Evolutionary conservation across 2,888 invertebrate species (phyloP).

Genomic region (Listrodromus nycthemerus): DNA sequence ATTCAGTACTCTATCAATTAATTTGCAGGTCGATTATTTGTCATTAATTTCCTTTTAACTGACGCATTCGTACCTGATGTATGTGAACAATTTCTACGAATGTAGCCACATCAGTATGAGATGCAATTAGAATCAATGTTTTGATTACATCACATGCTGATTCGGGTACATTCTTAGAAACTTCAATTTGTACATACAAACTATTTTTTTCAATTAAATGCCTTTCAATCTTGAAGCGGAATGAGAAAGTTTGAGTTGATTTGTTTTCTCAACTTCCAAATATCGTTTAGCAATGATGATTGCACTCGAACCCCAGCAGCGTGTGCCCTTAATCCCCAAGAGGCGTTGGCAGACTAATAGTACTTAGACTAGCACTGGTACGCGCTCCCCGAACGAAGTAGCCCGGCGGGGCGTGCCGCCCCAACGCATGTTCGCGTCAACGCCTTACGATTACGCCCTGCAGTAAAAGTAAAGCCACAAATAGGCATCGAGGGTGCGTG

Average conservation of each 20-base stretch:
- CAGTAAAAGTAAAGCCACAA: constrained; percentile 55
- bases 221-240: constrained; percentile 41
- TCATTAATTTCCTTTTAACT: too few species aligned
- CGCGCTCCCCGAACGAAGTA: constrained; percentile 35
- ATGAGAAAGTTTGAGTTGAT: constrained; percentile 59
- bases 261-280: constrained; percentile 59
- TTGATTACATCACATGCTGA: too few species aligned
- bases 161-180: too few species aligned
- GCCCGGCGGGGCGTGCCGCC: constrained; percentile 40
- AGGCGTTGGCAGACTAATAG: constrained; percentile 63
- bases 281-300: constrained; percentile 64
- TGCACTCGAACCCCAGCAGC: constrained; percentile 50
- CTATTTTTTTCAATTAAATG: neutral
- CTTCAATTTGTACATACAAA: too few species aligned
- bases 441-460: constrained; percentile 50
- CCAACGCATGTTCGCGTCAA: constrained; percentile 40
- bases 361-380: constrained; percentile 52
- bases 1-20: too few species aligned
- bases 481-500: constrained; percentile 48
- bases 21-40: too few species aligned
- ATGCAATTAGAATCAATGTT: constrained; percentile 7
- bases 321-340: constrained; percentile 57
- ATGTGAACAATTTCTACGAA: neutral
- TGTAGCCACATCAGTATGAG: neutral
- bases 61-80: too few species aligned